Percentiles rank a stretch among this genome's conserved stretches.
Conservation (phyloP, 53 echinoderm and acorn worm genomes). For the Astropecten irregularis region DNA sequence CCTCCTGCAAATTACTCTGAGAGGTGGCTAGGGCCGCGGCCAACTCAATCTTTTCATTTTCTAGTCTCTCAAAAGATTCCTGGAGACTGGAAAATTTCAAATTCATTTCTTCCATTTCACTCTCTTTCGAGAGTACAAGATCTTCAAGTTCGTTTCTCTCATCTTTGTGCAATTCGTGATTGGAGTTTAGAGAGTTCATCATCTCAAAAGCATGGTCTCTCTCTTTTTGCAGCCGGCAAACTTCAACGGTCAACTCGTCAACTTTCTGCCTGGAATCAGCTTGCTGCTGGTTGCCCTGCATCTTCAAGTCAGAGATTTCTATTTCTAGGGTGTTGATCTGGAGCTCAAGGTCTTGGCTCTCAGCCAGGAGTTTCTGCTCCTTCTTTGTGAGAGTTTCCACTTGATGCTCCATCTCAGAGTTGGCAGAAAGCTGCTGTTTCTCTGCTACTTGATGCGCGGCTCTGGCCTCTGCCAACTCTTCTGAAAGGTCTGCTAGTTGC, state of each 20-base stretch:
- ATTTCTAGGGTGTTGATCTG: slow-evolving; percentile 33
- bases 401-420: slow-evolving; percentile 12
- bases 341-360: slow-evolving; percentile 10
- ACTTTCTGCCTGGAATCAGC: slow-evolving; percentile 22
- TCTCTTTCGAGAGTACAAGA: slow-evolving; percentile 36
- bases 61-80: slow-evolving; percentile 34
- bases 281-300: slow-evolving; percentile 7
- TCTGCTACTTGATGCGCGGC: slow-evolving; percentile 11
- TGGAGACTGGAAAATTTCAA: slow-evolving; percentile 3
- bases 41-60: slow-evolving; percentile 53
- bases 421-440: neutral
- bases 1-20: slow-evolving; percentile 45
- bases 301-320: slow-evolving; percentile 36
- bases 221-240: slow-evolving; percentile 19
- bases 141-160: slow-evolving; percentile 56
- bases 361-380: neutral
- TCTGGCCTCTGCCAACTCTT: slow-evolving; percentile 8
- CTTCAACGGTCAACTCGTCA: slow-evolving; percentile 7
- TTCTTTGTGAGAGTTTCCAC: slow-evolving; percentile 38
- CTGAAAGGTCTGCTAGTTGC: slow-evolving; percentile 14
- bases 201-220: slow-evolving; percentile 20
- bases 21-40: slow-evolving; percentile 34
- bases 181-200: neutral
- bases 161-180: neutral
- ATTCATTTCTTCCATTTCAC: slow-evolving; percentile 36